Conservation (phyloP, 1,140 invertebrate species). For the Venturia canescens region DNA sequence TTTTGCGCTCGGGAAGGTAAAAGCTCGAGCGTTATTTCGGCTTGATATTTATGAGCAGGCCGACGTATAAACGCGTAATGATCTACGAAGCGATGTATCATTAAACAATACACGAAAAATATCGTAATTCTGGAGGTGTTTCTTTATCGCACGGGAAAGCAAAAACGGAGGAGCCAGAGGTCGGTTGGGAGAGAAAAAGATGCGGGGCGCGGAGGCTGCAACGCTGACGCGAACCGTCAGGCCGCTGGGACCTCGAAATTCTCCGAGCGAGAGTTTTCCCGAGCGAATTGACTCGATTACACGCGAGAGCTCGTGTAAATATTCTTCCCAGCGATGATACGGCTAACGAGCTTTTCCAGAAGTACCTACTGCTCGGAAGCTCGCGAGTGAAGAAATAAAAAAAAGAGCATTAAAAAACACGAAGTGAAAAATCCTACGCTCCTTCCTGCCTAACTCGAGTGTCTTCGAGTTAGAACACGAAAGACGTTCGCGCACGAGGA, state of each 20-base stretch:
- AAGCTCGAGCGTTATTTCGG: conserved; percentile 23
- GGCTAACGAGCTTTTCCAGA: conserved; percentile 37
- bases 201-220: no score
- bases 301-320: conserved; percentile 27
- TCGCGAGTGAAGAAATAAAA: conserved; percentile 19
- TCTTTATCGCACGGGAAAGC: not conserved
- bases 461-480: conserved; percentile 19
- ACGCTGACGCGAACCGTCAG: no score
- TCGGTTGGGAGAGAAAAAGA: no score
- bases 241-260: not conserved
- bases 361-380: conserved; percentile 16
- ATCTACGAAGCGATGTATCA: not conserved
- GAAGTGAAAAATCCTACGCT: not conserved
- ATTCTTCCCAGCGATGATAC: conserved; percentile 39
- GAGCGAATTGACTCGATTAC: conserved; percentile 31
- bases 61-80: not conserved
- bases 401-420: not conserved
- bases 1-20: conserved; percentile 1
- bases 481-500: not conserved
- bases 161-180: not conserved
- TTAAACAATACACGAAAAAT: not conserved
- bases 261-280: conserved; percentile 2
- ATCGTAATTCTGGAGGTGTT: not conserved
- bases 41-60: conserved; percentile 44
- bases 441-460: not conserved